Evolutionary conservation across 2,797 vertebrate species (phyloP).

Genomic region (Netta rufina): DNA sequence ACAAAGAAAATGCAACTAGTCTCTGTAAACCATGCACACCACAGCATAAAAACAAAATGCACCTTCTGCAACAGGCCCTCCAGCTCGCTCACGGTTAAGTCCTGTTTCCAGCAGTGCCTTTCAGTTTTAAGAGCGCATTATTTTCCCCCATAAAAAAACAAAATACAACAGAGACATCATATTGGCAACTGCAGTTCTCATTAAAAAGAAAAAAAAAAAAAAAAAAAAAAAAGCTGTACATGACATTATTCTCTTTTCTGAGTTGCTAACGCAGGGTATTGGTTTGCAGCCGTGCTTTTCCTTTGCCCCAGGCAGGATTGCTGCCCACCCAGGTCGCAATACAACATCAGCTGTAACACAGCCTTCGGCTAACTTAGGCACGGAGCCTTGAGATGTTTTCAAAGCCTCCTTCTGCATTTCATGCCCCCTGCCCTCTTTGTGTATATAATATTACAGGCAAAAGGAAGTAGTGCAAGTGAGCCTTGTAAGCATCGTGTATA

Average conservation of each 20-base stretch:
- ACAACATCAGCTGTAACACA: not conserved
- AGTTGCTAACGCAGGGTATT: constrained; percentile 6
- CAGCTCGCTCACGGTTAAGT: not conserved
- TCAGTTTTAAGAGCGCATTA: constrained; percentile 52
- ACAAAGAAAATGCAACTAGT: constrained; percentile 76
- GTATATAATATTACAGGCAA: constrained; percentile 20
- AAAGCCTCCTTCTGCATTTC: not conserved
- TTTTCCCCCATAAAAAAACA: constrained; percentile 23
- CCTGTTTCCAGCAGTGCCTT: constrained; percentile 61
- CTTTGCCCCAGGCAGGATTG: not conserved
- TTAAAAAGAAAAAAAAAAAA: not conserved
- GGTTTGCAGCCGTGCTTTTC: constrained; percentile 30
- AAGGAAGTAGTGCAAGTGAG: constrained; percentile 59
- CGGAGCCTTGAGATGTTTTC: not conserved
- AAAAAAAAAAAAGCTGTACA: constrained; percentile 57
- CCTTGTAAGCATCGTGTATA: not conserved
- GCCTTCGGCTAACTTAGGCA: not conserved
- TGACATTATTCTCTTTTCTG: constrained; percentile 54
- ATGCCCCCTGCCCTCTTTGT: not conserved
- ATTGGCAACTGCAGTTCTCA: constrained; percentile 55
- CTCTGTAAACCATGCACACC: constrained; percentile 82
- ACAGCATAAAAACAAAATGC: constrained; percentile 73
- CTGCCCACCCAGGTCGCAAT: not conserved
- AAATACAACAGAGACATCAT: constrained; percentile 58
- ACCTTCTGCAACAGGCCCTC: constrained; percentile 67